Evolutionary conservation across 1,140 invertebrate species (phyloP), one percentile per base, ranked within the genome.

Genomic region (Muscidifurax raptorellus): DNA sequence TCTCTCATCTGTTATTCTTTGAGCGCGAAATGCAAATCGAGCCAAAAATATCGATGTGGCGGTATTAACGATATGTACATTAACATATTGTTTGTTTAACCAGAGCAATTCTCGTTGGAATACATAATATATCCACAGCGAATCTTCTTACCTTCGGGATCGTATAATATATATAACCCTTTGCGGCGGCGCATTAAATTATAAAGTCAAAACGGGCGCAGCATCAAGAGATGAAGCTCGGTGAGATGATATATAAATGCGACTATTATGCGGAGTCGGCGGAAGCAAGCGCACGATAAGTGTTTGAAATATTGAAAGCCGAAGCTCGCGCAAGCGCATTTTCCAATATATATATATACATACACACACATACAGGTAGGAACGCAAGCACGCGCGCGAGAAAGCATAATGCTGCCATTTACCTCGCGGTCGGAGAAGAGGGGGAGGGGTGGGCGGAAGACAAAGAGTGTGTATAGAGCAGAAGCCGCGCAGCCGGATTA

Each of bases 291-390:
- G 15, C 25, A 90, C 91, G 92, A 93, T 92, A 93, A 91, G 92
- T 92, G 90, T 91, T 92, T 92, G 92, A 92, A 92, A 92, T 93
- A 93, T 92, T 92, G 92, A 93, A 92, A 91, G 90, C 88, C 90
- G 89, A 91, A 91, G 89, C 88, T 86, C 85, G 76, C 85, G 86
- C 86, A 82, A 86, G 85, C 87, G 72, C 82, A 28, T 77, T 69
- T 27, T 18, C 47, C 52, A 44, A 82, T 82, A 40, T n/a, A 75
- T 47, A 52, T 52, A 22, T 36, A 30, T 15, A n/a, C 3, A 59
- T 22, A 59, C 5, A 59, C 5, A 59, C 52, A 18, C 22, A 47
- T 13, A 47, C 44, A 47, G 27, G 10, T n/a, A 82, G 82, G 75
- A 84, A 88, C 86, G 86, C 64, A 84, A 86, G 83, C 59, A 75